Evolutionary conservation across 1,140 invertebrate genomes (phyloP).

Genomic region (Tribolium madens): DNA sequence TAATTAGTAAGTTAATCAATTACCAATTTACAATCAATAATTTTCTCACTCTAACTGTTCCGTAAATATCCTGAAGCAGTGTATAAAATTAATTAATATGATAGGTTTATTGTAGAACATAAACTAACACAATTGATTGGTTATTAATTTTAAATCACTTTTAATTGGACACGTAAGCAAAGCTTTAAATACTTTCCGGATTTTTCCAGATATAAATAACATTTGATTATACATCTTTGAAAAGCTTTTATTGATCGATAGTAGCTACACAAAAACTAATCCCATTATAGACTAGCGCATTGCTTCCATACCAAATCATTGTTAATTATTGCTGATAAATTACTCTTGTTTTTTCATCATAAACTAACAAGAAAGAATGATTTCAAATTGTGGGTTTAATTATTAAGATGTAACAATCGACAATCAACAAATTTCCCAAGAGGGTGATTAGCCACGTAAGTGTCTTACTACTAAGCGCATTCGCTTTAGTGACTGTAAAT

Average conservation of each 20-base stretch:
- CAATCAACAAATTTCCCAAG: conserved; percentile 50
- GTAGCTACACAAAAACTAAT: neutral
- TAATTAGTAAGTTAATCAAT: neutral
- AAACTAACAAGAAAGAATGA: neutral
- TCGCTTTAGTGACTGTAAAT: conserved; percentile 8
- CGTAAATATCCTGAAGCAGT: neutral
- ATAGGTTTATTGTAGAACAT: neutral
- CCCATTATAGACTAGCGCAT: neutral
- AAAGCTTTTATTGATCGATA: conserved; percentile 4
- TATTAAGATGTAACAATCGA: conserved; percentile 46
- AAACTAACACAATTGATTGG: neutral
- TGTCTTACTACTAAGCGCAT: conserved; percentile 20
- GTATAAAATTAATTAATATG: neutral
- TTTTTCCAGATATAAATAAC: neutral
- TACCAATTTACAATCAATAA: neutral
- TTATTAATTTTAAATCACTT: neutral
- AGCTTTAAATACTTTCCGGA: neutral
- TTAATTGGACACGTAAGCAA: neutral
- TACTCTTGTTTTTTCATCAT: neutral
- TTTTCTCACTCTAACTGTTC: neutral
- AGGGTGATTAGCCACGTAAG: conserved; percentile 45
- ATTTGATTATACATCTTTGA: neutral
- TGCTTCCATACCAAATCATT: neutral
- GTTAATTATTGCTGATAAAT: conserved; percentile 2
- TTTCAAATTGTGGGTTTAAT: conserved; percentile 40